Conservation (phyloP, 2,113 vertebrate genomes). For the Cygnus buccinator region DNA sequence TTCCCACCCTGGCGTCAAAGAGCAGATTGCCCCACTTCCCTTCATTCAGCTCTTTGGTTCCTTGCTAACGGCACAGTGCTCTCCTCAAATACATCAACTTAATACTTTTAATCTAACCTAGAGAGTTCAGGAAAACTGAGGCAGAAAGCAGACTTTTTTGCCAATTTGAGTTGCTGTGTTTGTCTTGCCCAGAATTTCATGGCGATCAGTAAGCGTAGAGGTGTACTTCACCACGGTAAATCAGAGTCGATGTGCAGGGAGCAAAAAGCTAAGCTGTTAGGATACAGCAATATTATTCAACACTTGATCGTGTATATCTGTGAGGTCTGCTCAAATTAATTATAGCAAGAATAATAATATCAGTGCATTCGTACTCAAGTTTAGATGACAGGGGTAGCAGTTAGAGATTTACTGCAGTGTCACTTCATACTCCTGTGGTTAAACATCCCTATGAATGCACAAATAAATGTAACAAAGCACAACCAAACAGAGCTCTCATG, state of each 20-base stretch:
- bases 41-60: not conserved
- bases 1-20: not conserved
- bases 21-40: not conserved
- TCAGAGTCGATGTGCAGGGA: not conserved
- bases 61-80: not conserved
- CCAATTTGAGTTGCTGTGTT: not conserved
- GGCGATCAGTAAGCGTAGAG: not conserved
- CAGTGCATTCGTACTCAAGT: not conserved
- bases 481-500: not conserved
- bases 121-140: not conserved
- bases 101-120: not conserved
- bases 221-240: not conserved
- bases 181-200: not conserved
- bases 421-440: not conserved
- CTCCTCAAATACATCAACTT: not conserved
- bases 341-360: not conserved
- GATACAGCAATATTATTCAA: not conserved
- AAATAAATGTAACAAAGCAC: slow-evolving; percentile 14
- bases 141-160: not conserved
- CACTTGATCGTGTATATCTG: not conserved
- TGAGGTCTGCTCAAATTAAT: not conserved
- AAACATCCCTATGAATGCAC: not conserved
- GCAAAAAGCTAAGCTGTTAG: not conserved
- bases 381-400: not conserved
- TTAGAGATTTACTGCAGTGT: not conserved